phyloP scores from a whole-genome alignment of 1,140 invertebrate genomes.

The Heliothis subflexa region DNA sequence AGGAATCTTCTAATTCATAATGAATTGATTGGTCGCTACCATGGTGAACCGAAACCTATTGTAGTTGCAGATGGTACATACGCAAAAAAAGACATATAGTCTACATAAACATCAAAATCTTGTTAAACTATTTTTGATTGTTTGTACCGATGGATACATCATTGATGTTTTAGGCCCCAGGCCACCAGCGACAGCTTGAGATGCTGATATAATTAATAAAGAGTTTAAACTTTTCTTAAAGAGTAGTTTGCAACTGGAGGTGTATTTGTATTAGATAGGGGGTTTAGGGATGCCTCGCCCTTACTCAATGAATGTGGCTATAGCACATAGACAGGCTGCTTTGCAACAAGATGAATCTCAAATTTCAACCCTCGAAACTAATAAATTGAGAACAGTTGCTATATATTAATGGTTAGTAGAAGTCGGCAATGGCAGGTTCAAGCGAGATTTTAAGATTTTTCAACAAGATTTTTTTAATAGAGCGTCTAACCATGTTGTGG shows the following conservation, averaged over 20 bases:
- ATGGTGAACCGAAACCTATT: too few relatives aligned
- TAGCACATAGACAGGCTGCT: background rate
- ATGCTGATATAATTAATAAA: background rate
- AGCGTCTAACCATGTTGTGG: background rate
- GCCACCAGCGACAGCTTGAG: background rate
- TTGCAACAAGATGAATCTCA: background rate
- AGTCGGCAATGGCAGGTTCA: too few relatives aligned
- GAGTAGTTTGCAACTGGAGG: too few relatives aligned
- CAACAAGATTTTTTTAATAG: slow-evolving; percentile 14
- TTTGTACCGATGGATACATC: background rate
- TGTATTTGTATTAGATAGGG: slow-evolving; percentile 41
- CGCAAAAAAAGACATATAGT: too few relatives aligned
- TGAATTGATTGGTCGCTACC: too few relatives aligned
- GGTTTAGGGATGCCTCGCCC: slow-evolving; percentile 4
- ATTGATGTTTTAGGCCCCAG: background rate
- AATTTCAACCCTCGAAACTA: background rate
- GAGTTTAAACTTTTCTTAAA: too few relatives aligned
- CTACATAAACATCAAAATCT: background rate
- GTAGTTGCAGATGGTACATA: too few relatives aligned
- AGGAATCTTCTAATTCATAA: background rate
- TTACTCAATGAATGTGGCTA: background rate
- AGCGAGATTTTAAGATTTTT: background rate
- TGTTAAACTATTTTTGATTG: background rate
- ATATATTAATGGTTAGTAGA: background rate
- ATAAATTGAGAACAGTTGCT: background rate